Base-by-base conservation (phyloP, 1,140 invertebrate genomes). In the Helicoverpa zea region DNA sequence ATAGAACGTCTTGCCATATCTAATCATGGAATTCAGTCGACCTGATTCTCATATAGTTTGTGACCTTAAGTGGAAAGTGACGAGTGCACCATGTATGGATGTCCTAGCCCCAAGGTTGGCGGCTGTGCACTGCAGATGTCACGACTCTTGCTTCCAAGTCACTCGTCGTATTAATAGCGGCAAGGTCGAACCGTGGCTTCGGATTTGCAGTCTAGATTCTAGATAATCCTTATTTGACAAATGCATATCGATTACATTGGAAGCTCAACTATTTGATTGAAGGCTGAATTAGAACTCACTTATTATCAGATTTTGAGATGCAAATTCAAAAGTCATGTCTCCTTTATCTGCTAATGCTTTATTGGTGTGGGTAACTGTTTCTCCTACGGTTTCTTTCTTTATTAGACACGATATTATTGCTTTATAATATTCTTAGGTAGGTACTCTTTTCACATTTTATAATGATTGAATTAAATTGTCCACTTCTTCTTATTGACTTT, bases 61-160 rank as follows among this genome's bases (percentile, higher is more conserved):
- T 70, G 56, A 49, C 73, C 73, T 35, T 61, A 75, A 49, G 10
- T 77, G 74, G 74, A 64, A 64, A 77, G 74, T 77, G 64, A 61
- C 59, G 68, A 72, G 23, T 16, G 61, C 75, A 23, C 83, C 83
- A 70, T 81, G 72, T 81, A 84, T 76, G 76, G 82, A 35, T 51
- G 63, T 72, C 56, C 72, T 79, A 83, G 79, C 64, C 14, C 49
- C 72, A 83, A 84, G 83, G 83, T 79, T 68, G 77, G 59, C 75
- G 14, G 68, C 68, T 64, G 35, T 58, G 18, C 66, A 59, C 66
- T 47, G 72, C 81, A 82, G 66, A 78, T 81, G 75, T 78, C 82
- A 72, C 73, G 76, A 70, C 59, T 77, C 61, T 61, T 13, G 64
- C 58, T 47, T 59, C 66, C 56, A 23, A 72, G 51, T 61, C 29